Evolutionary conservation across 2,797 vertebrate genomes (phyloP), one percentile per base, ranked within the genome.

Genomic region (Ambastaia sidthimunki): DNA sequence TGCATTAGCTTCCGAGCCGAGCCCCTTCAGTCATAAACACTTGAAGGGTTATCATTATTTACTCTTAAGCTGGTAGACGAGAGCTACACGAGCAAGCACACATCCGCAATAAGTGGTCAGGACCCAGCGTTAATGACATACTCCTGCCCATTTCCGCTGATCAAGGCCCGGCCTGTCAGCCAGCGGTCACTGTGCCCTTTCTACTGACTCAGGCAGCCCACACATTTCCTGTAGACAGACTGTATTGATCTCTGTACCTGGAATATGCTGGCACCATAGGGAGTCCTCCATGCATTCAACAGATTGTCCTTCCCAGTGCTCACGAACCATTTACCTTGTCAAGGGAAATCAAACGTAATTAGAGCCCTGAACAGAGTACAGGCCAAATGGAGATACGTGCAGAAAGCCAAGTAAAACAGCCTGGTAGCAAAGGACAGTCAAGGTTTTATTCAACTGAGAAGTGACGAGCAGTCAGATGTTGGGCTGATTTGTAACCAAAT

Each of bases 271-370:
- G 94, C 94, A 5, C 94, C 94, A 47, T 95, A 95, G 31, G 94
- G 94, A 86, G 94, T 95, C 91, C 94, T 94, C 94, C 94, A 95
- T 44, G 94, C 94, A 21, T 95, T 95, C 85, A 95, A 91, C 85
- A 95, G 91, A 84, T 95, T 95, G 91, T 95, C 94, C 88, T 95
- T 95, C 80, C 94, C 94, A 71, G 94, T 95, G 91, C 94, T 95
- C 87, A 95, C 94, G 80, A 95, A 95, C 94, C 94, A 95, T 93
- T 95, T 95, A 86, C 94, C 94, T 95, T 89, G 78, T 87, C 71
- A 88, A 68, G 89, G 75, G 55, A 89, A 88, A 90, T 73, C 83
- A 88, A 80, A 86, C n/a, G 65, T 90, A 92, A 91, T 88, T 84
- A 86, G 83, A 84, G 81, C 77, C 80, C 21, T 70, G 68, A 76